Base-by-base conservation (phyloP, 2,113 vertebrate species). In the Nicator chloris region DNA sequence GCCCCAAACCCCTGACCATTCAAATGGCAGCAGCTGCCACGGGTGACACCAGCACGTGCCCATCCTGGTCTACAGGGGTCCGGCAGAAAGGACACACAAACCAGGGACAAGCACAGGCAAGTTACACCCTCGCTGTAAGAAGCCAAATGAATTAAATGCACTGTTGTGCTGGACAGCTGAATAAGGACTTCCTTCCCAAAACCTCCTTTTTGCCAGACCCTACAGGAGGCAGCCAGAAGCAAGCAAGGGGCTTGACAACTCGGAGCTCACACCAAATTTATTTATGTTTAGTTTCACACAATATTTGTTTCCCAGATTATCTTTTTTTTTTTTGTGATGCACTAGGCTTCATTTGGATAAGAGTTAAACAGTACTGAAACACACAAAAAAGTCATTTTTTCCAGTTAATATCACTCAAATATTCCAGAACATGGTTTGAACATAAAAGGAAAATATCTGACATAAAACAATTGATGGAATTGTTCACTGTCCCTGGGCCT, bases 261-360 rank as follows among this genome's bases (percentile, higher is more conserved):
- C 3, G 0, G 17, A 72, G 59, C 27, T 50, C 27, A 8, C 42
- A 28, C 2, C 0, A 0, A 30, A 76, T 35, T 51, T 27, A 65
- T 61, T 90, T 31, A 42, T 2, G 26, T 35, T 64, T 16, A 16
- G 8, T 78, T 73, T 35, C 33, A 30, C 45, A 13, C 9, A 50
- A 3, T 49, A 76, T 51, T 65, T 82, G 16, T n/a, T 80, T 61
- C 71, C 40, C 44, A 57, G 31, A 65, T 27, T 4, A 54, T 20
- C 2, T 60, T 39, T 24, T 31, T 31, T 54, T 21, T 31, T 60
- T 6, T 40, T 8, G 16, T 39, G 18, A 56, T 37, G 15, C 56
- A 71, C 44, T 27, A 26, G 24, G 30, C 11, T 51, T 44, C 15
- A 47, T n/a, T 14, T 68, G 44, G 19, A 4, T 33, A 77, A 35